phyloP scores from a whole-genome alignment of 92 coral and sea anemone genomes.

The Chrysogorgia sp. region DNA sequence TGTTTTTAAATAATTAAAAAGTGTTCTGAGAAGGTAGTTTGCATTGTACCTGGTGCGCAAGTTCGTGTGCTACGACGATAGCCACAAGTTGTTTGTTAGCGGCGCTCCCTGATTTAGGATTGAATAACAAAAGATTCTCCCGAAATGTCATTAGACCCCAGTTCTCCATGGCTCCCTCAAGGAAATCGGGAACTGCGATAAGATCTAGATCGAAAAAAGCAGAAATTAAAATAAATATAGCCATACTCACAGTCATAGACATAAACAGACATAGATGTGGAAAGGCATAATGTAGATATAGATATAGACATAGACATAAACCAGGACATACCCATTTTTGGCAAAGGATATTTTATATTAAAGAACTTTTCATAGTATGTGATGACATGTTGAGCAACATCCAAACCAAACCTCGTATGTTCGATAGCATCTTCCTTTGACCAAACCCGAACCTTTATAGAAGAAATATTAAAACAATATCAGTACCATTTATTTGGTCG shows the following conservation, averaged over 20 bases:
- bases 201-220: conserved; percentile 57
- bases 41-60: conserved; percentile 73
- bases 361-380: conserved; percentile 86
- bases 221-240: neutral
- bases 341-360: conserved; percentile 74
- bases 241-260: neutral
- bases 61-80: conserved; percentile 70
- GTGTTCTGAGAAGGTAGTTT: too few species aligned
- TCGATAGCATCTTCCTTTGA: conserved; percentile 68
- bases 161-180: conserved; percentile 96
- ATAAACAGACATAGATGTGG: neutral
- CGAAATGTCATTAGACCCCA: conserved; percentile 94
- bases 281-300: neutral
- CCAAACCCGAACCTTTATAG: conserved; percentile 82
- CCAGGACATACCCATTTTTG: conserved; percentile 77
- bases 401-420: conserved; percentile 62
- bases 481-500: too few species aligned
- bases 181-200: conserved; percentile 82
- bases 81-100: conserved; percentile 66
- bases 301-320: neutral
- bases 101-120: conserved; percentile 57
- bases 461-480: too few species aligned
- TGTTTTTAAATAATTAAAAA: neutral
- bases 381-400: conserved; percentile 72
- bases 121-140: conserved; percentile 64